Percentiles rank a stretch among this genome's conserved stretches.
Conservation (phyloP, 2,888 invertebrate genomes). For the Antitype chi region DNA sequence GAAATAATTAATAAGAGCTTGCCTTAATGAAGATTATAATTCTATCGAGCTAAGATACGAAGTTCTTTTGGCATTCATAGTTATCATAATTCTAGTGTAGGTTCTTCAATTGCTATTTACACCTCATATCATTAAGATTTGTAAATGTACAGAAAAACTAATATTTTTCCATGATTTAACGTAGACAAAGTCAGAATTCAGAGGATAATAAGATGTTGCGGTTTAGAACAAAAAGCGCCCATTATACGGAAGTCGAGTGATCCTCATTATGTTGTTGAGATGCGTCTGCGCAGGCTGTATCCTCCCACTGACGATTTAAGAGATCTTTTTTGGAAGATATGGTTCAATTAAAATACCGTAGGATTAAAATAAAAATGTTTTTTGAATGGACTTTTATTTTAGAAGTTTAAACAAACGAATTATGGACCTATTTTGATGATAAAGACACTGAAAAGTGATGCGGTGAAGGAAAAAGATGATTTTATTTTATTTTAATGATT, state of each 20-base stretch:
- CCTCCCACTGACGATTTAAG: slow-evolving; percentile 48
- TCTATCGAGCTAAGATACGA: neutral
- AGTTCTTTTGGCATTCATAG: neutral
- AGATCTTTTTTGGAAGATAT: slow-evolving; percentile 14
- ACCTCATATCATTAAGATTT: slow-evolving; percentile 27
- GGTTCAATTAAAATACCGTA: slow-evolving; percentile 17
- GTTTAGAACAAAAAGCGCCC: slow-evolving; percentile 54
- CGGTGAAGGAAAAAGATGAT: neutral
- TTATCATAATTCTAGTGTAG: slow-evolving; percentile 10
- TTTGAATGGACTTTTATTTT: neutral
- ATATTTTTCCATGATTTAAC: slow-evolving; percentile 27
- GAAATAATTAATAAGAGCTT: too few relatives aligned
- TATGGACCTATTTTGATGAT: neutral
- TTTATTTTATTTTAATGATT: neutral
- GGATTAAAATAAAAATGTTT: slow-evolving; percentile 12
- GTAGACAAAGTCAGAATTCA: slow-evolving; percentile 51
- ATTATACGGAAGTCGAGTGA: slow-evolving; percentile 72
- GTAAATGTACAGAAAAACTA: slow-evolving; percentile 36
- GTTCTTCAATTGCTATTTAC: slow-evolving; percentile 28
- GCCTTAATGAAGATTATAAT: neutral
- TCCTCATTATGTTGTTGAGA: slow-evolving; percentile 74
- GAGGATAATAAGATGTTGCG: slow-evolving; percentile 54
- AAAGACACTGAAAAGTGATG: neutral
- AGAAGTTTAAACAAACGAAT: slow-evolving; percentile 16
- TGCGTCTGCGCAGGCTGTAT: slow-evolving; percentile 43